Conservation (phyloP, 2,113 vertebrate species). For the Trichechus manatus region DNA sequence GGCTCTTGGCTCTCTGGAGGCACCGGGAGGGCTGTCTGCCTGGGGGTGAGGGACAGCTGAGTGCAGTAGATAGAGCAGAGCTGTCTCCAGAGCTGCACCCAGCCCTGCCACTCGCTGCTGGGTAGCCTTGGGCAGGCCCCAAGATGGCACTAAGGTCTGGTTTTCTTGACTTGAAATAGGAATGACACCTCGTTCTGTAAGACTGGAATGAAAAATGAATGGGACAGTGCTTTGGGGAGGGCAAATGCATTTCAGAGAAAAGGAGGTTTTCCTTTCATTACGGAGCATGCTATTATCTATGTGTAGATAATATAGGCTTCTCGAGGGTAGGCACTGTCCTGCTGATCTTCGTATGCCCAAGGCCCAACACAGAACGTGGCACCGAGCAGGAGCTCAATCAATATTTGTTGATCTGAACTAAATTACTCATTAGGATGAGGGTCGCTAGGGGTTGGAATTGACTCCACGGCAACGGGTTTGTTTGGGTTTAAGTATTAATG, state of each 20-base stretch:
- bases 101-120: too few species aligned
- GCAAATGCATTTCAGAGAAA: not conserved
- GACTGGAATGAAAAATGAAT: not conserved
- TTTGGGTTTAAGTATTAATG: too few species aligned
- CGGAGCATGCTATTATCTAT: not conserved
- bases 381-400: accelerated
- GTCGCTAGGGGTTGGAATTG: too few species aligned
- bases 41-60: accelerated
- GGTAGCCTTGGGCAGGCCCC: not conserved
- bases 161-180: not conserved
- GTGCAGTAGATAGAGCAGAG: not conserved
- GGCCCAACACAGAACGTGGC: accelerated
- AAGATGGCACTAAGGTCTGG: not conserved
- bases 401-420: not conserved
- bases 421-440: not conserved
- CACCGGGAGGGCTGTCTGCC: not conserved
- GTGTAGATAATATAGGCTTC: not conserved
- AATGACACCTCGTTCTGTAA: not conserved
- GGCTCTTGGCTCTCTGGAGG: not conserved
- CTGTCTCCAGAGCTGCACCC: not conserved
- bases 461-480: too few species aligned
- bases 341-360: not conserved
- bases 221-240: too few species aligned
- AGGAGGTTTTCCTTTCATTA: not conserved
- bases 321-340: not conserved